Conservation (phyloP, 2,797 vertebrate species). For the Trachops cirrhosus region DNA sequence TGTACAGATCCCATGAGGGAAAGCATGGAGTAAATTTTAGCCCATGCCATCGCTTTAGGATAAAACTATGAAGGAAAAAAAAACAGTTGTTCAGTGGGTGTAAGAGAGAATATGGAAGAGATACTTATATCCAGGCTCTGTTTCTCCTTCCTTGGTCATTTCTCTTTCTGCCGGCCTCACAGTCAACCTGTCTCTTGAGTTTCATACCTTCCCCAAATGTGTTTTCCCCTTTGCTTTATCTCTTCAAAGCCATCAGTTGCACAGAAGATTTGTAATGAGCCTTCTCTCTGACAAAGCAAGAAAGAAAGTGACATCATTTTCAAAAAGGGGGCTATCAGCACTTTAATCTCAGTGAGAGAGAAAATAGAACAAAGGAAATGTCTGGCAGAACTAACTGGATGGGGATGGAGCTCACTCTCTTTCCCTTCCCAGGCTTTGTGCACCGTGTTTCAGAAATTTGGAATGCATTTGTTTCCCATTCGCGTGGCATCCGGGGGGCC, state of each 20-base stretch:
- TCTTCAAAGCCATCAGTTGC: conserved; percentile 70
- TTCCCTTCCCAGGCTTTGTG: not conserved
- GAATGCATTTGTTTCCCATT: conserved; percentile 43
- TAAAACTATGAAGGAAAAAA: conserved; percentile 58
- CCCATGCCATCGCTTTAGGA: not conserved
- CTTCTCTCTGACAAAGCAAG: conserved; percentile 65
- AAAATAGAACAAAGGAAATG: conserved; percentile 67
- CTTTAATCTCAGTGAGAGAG: conserved; percentile 66
- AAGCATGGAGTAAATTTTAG: not conserved
- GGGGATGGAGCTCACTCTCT: not conserved
- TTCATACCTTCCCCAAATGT: conserved; percentile 58
- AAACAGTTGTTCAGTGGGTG: not conserved
- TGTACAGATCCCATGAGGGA: rapidly evolving
- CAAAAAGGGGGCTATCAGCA: conserved; percentile 52
- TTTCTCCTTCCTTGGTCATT: conserved; percentile 23
- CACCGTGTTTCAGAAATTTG: conserved; percentile 50
- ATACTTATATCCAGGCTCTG: conserved; percentile 42
- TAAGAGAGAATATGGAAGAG: conserved; percentile 22
- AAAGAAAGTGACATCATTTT: conserved; percentile 71
- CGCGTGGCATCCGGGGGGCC: not conserved
- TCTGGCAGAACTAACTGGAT: conserved; percentile 32
- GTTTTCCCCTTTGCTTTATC: conserved; percentile 40
- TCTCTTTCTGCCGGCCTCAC: conserved; percentile 52
- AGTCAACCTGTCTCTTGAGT: conserved; percentile 63
- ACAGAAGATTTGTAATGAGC: conserved; percentile 61